Evolutionary conservation across 2,797 vertebrate genomes (phyloP), one percentile per base, ranked within the genome.

Genomic region (Rhodeus uyekii): DNA sequence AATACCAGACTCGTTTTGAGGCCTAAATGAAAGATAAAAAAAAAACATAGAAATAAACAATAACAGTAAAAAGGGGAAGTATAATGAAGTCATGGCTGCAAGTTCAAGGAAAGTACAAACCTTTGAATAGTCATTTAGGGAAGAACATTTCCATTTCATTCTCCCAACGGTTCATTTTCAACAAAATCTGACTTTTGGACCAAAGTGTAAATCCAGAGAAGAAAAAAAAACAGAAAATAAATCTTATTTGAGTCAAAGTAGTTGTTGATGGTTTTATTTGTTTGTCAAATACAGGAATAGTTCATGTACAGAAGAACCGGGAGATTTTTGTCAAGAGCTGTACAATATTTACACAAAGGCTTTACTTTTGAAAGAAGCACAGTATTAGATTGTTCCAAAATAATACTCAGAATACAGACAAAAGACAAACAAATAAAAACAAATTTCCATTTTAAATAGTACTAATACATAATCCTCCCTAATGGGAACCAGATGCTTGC

Each of bases 201-300:
- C 27, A 27, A 27, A 58, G 53, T 24, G 18, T 16, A n/a, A 73
- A 38, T 38, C 38, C 65, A n/a, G 12, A 46, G 22, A 13, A 46
- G 22, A 13, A 32, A 61, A 36, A 65, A 77, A 76, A 44, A 1
- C 10, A 19, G 0, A 77, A 76, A 44, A 1, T 6, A 19, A 0
- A 29, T 5, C 18, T 69, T 13, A 50, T 82, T 69, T 36, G 78
- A 87, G 79, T 69, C 76, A 55, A 65, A 46, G 74, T 34, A 65
- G 85, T 89, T 92, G 94, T 95, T 92, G 93, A 92, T 92, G 92
- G 91, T 94, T 95, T 95, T 95, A 95, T 95, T 95, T 91, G 93
- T 94, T 95, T 95, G 91, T 95, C 94, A 95, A 95, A 95, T 95
- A 95, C 94, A 95, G 94, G 86, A 92, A 84, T 87, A 94, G 93